Conservation (phyloP, 1,140 invertebrate genomes). For the Aphis gossypii region DNA sequence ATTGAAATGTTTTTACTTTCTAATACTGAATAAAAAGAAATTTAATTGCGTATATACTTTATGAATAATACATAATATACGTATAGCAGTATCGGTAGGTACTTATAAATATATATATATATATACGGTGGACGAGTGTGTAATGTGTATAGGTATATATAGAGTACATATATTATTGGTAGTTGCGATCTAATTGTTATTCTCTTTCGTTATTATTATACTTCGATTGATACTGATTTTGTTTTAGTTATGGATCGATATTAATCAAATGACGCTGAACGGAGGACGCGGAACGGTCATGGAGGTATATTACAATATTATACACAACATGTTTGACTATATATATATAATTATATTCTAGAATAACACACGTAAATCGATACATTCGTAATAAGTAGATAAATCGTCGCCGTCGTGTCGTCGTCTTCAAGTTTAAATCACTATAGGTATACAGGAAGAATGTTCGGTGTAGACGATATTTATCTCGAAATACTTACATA, state of each 20-base stretch:
- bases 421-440: background rate
- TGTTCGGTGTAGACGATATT: background rate
- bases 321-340: background rate
- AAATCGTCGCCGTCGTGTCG: background rate
- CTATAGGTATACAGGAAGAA: background rate
- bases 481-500: background rate
- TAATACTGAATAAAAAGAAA: background rate
- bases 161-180: background rate
- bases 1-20: slow-evolving; percentile 1
- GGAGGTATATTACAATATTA: background rate
- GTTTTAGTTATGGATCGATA: background rate
- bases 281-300: background rate
- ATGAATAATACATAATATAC: slow-evolving; percentile 26
- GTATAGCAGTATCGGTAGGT: background rate
- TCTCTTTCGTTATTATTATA: background rate
- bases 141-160: background rate
- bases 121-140: background rate
- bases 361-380: background rate
- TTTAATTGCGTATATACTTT: background rate
- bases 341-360: background rate
- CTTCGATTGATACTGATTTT: background rate
- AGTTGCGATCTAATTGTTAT: background rate
- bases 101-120: background rate
- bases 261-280: background rate
- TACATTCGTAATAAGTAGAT: slow-evolving; percentile 1